These are phyloP conservation scores for Heliconius hewitsoni DNA, from an alignment of 1,140 invertebrate genomes.

Conservation along the genomic window DNA sequence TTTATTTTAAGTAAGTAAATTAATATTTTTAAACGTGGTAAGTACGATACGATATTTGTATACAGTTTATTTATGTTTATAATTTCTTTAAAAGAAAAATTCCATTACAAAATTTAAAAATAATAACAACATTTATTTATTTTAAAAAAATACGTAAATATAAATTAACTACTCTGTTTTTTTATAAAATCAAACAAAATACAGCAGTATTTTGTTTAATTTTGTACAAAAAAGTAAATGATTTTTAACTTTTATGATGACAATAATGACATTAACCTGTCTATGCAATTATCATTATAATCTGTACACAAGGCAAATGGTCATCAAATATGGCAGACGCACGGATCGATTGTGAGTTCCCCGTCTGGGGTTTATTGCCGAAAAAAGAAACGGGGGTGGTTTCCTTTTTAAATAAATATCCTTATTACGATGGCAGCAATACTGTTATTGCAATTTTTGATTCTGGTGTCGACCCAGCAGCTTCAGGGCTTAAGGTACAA, in stretches of 20 bases:
- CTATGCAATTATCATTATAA: constrained; percentile 9
- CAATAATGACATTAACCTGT: not conserved
- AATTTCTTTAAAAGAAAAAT: no score
- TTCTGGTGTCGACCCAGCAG: constrained; percentile 98
- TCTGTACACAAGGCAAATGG: constrained; percentile 37
- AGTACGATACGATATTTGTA: not conserved
- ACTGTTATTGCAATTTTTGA: constrained; percentile 97
- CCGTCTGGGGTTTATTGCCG: constrained; percentile 91
- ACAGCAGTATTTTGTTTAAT: no score
- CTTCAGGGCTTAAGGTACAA: constrained; percentile 94
- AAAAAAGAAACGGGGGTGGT: constrained; percentile 97
- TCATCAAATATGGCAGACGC: constrained; percentile 83
- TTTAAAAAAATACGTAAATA: no score
- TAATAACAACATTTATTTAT: no score
- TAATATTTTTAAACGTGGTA: not conserved
- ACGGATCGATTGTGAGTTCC: constrained; percentile 89
- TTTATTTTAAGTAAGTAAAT: no score
- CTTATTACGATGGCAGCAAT: constrained; percentile 95
- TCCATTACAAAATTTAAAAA: no score
- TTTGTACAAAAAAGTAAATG: not conserved
- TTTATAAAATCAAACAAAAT: no score
- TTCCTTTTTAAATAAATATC: constrained; percentile 94
- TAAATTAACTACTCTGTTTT: no score
- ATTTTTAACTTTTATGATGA: not conserved
- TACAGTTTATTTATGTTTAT: no score